Evolutionary conservation across 2,888 invertebrate species (phyloP), one percentile per base, ranked within the genome.

Genomic region (Patella depressa): DNA sequence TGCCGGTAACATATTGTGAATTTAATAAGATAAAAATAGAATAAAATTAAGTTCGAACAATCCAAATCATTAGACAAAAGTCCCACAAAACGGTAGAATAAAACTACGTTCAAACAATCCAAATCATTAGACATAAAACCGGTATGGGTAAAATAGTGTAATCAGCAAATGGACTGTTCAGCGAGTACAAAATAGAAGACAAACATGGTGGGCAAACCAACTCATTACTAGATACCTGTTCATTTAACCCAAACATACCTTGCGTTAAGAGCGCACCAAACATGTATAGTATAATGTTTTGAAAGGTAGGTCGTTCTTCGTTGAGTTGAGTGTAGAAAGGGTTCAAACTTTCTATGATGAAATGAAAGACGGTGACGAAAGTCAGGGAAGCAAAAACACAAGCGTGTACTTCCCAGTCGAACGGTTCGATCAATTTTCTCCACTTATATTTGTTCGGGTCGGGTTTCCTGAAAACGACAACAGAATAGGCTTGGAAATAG

Each of bases 241-340:
- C 29, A 29, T 45, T 4, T 1, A 45, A 55, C 1, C 0, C 24
- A 59, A 17, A 19, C 24, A 77, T 88, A 96, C 97, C 97, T 95
- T 97, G 97, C 87, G 97, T 97, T 65, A 98, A 93, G 74, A 98
- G 92, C 2, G 97, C 97, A 0, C 97, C 97, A 88, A 96, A 97
- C 89, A 96, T 94, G 88, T 97, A 97, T 96, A 96, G 96, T 59
- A 95, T 93, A 86, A 85, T 78, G 24, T 85, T 83, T 11, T 82
- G 78, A 45, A 80, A 24, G 7, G 65, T 65, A 4, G 65, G 65
- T 12, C 65, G 65, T 11, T 65, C 65, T 11, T 65, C 12, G 9
- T 24, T 2, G 11, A 24, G 19, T 65, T 24, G 19, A 24, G 9
- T 65, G 7, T 86, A 84, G 53, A 75, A 87, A 2, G 85, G 86